These are phyloP conservation scores for Festucalex cinctus DNA, from an alignment of 2,113 vertebrate genomes.

Conservation along the genomic window DNA sequence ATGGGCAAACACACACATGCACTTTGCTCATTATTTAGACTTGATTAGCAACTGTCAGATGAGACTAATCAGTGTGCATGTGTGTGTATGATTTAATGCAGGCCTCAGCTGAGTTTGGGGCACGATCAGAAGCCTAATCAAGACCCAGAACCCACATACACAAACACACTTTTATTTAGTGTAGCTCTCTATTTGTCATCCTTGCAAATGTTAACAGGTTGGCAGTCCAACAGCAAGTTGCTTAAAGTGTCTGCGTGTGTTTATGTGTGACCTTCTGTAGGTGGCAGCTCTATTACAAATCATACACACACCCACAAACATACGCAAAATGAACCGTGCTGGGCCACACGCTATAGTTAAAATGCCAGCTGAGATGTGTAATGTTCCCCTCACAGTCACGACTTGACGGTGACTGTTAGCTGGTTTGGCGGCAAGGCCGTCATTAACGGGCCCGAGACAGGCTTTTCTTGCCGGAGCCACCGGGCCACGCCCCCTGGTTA, in stretches of 20 bases:
- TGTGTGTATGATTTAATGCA: background rate
- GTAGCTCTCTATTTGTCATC: background rate
- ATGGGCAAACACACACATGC: background rate
- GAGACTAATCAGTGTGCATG: slow-evolving; percentile 4
- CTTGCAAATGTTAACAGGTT: background rate
- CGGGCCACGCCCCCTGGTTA: slow-evolving; percentile 26
- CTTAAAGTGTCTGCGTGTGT: background rate
- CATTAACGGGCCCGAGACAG: slow-evolving; percentile 52
- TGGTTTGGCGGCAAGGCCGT: slow-evolving; percentile 40
- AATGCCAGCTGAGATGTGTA: background rate
- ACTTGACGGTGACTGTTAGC: slow-evolving; percentile 54
- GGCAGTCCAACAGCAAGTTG: background rate
- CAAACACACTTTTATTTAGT: background rate
- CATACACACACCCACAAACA: background rate
- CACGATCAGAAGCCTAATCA: slow-evolving; percentile 1
- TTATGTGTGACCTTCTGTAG: background rate
- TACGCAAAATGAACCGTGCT: background rate
- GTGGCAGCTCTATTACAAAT: background rate
- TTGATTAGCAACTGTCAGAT: slow-evolving; percentile 3
- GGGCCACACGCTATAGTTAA: background rate
- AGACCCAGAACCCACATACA: background rate
- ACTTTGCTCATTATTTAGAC: background rate
- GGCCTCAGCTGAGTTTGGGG: background rate
- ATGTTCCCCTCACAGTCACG: background rate
- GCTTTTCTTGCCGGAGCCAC: slow-evolving; percentile 44